Evolutionary conservation across 2,113 vertebrate species (phyloP).

Genomic region (Tragelaphus strepsiceros): DNA sequence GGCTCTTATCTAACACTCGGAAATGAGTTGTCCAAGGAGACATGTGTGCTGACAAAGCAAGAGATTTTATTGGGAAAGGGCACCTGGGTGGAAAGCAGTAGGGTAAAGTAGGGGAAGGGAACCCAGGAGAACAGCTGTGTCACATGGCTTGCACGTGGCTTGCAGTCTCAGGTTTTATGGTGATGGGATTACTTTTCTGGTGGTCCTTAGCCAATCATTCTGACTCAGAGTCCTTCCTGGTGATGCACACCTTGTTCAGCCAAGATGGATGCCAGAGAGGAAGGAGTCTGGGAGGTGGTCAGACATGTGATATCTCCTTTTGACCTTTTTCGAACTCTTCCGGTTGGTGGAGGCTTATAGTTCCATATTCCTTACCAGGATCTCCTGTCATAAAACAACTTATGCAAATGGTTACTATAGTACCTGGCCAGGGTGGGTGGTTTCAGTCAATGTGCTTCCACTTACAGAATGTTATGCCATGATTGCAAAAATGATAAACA

Average conservation of each 20-base stretch:
- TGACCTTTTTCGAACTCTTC: not conserved
- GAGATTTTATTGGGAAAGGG: not conserved
- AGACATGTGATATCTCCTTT: not conserved
- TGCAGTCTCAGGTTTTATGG: not conserved
- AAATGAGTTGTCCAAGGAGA: not conserved
- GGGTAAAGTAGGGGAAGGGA: not conserved
- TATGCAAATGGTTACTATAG: not conserved
- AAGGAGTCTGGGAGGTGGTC: not conserved
- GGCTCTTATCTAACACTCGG: not conserved
- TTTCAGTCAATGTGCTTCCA: not conserved
- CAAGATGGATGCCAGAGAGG: not conserved
- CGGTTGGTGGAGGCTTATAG: not conserved
- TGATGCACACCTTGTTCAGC: not conserved
- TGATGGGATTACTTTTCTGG: not conserved
- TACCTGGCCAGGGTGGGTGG: not conserved
- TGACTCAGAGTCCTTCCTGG: not conserved
- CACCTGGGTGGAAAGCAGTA: not conserved
- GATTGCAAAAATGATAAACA: not conserved
- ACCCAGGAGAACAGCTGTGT: not conserved
- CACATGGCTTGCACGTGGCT: not conserved
- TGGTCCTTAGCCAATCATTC: not conserved
- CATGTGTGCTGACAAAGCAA: not conserved
- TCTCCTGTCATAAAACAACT: not conserved
- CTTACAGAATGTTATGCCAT: not conserved
- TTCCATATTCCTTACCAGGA: not conserved